phyloP scores from a whole-genome alignment of 1,140 invertebrate genomes.

The Calliphora vicina region DNA sequence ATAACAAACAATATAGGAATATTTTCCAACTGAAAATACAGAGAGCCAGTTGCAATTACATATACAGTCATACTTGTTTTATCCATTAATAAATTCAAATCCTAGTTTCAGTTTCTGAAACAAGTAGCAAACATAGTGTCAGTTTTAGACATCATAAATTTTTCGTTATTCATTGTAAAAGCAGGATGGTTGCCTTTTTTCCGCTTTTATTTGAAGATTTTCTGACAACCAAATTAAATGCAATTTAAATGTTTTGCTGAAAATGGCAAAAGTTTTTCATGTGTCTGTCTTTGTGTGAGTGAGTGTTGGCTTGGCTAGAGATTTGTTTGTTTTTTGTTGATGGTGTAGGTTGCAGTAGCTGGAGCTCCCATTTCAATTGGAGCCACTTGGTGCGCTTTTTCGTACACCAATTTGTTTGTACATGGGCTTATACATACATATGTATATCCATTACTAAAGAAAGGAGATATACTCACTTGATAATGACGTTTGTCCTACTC shows the following conservation, averaged over 20 bases:
- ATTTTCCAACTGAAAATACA: not conserved
- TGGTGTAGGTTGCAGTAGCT: not conserved
- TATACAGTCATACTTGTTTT: too few relatives aligned
- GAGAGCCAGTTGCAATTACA: not conserved
- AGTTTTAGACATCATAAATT: not conserved
- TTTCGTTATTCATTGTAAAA: not conserved
- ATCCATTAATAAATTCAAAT: not conserved
- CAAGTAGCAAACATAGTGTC: not conserved
- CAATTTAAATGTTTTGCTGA: not conserved
- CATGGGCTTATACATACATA: too few relatives aligned
- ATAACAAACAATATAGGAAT: too few relatives aligned
- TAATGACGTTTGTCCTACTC: too few relatives aligned
- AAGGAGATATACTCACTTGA: too few relatives aligned
- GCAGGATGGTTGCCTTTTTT: not conserved
- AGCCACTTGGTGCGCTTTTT: too few relatives aligned
- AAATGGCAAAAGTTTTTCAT: not conserved
- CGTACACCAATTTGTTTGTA: too few relatives aligned
- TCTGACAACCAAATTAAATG: conserved; percentile 11
- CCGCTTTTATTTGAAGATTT: not conserved
- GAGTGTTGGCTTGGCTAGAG: too few relatives aligned
- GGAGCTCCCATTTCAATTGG: not conserved
- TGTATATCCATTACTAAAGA: too few relatives aligned
- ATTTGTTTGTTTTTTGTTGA: not conserved
- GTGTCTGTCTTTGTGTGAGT: too few relatives aligned
- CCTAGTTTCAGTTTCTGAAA: not conserved